Conservation (phyloP, 2,888 invertebrate genomes). For the Nysson spinosus region DNA sequence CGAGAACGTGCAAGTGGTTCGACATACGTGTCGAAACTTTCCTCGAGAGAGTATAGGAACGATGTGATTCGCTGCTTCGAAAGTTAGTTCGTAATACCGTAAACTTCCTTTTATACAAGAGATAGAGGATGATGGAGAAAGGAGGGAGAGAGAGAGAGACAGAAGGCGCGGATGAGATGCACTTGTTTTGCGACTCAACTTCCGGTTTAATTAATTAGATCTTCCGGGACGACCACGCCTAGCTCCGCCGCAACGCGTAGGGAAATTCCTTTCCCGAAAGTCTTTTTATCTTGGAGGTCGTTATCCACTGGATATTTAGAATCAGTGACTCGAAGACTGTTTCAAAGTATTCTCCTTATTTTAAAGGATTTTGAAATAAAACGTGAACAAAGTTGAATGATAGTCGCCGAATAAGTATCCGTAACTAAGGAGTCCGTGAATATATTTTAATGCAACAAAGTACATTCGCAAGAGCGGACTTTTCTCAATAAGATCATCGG, state of each 20-base stretch:
- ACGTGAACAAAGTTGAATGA: too few relatives aligned
- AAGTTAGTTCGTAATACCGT: conserved; percentile 10
- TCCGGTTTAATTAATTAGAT: conserved; percentile 33
- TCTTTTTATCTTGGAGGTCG: background rate
- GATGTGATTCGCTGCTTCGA: conserved; percentile 13
- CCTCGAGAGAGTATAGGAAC: background rate
- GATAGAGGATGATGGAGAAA: background rate
- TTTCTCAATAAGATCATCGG: too few relatives aligned
- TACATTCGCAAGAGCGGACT: too few relatives aligned
- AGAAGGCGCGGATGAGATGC: background rate
- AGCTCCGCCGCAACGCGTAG: background rate
- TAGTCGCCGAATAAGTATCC: too few relatives aligned
- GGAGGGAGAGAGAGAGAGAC: background rate
- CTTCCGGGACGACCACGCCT: background rate
- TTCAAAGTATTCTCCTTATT: too few relatives aligned
- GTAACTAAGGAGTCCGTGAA: too few relatives aligned
- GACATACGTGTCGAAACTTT: conserved; percentile 13
- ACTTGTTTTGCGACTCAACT: conserved; percentile 21
- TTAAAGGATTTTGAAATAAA: too few relatives aligned
- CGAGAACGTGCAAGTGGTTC: conserved; percentile 8
- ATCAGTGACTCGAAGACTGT: background rate
- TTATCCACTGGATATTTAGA: background rate
- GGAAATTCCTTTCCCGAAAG: background rate
- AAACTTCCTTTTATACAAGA: conserved; percentile 25
- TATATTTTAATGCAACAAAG: too few relatives aligned